Conservation (phyloP, 2,113 vertebrate genomes). For the Danionella cerebrum region DNA sequence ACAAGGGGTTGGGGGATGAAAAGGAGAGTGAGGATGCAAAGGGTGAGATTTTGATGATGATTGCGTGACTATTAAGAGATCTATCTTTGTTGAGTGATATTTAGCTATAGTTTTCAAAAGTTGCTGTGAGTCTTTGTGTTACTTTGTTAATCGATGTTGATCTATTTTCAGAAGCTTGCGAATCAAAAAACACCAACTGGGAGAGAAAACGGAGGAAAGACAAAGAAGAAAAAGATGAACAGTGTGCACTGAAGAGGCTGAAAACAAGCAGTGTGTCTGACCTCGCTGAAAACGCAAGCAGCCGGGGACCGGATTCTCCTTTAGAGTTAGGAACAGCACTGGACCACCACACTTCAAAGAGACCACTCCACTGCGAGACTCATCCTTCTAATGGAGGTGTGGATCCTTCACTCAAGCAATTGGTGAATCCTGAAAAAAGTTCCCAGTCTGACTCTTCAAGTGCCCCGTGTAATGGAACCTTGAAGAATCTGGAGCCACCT, state of each 20-base stretch:
- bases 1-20: slow-evolving; percentile 65
- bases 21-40: neutral
- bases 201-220: slow-evolving; percentile 76
- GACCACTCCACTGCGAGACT: slow-evolving; percentile 29
- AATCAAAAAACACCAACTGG: slow-evolving; percentile 68
- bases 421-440: slow-evolving; percentile 8
- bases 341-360: slow-evolving; percentile 67
- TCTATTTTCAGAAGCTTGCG: slow-evolving; percentile 66
- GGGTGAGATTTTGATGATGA: slow-evolving; percentile 24
- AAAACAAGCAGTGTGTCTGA: slow-evolving; percentile 66
- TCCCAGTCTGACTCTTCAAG: neutral
- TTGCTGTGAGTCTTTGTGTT: no score
- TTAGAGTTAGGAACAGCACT: slow-evolving; percentile 66
- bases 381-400: slow-evolving; percentile 1
- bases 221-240: slow-evolving; percentile 54
- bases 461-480: slow-evolving; percentile 44
- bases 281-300: slow-evolving; percentile 72
- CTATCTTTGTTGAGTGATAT: slow-evolving; percentile 8
- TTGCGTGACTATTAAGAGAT: slow-evolving; percentile 3
- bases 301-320: slow-evolving; percentile 64
- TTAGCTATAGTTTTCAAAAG: no score
- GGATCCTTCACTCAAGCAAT: slow-evolving; percentile 8
- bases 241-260: slow-evolving; percentile 64
- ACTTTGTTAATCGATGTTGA: no score
- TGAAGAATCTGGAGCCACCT: neutral